Evolutionary conservation across 2,113 vertebrate genomes (phyloP), one percentile per base, ranked within the genome.

Genomic region (Myiopsitta monachus): DNA sequence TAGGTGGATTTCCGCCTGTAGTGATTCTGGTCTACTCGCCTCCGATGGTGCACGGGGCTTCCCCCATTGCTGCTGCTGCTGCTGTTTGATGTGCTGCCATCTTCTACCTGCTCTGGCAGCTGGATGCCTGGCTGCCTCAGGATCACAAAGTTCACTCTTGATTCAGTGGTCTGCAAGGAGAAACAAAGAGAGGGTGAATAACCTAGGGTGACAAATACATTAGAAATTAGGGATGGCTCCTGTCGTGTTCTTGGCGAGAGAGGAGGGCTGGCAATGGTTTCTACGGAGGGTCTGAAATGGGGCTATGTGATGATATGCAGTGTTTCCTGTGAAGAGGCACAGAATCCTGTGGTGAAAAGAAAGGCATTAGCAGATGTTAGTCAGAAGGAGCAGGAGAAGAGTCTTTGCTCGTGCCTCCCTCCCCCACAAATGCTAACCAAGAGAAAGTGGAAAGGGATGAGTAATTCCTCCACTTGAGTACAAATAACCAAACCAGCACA

Each of bases 111-210:
- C 24, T 99, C 97, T 0, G 81, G 59, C 14, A 96, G 72, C 87
- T 96, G 96, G 5, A 86, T 7, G 1, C 94, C 98, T 6, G 92
- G 57, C 72, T 97, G 97, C 88, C 99, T 97, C 98, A 99, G 97
- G 72, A 99, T 98, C 68, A 99, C 98, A 90, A 99, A 99, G 97
- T 99, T 99, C 83, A 99, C 99, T 41, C 98, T 97, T 54, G 98
- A 97, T 92, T 99, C 99, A 28, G 99, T 99, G 81, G 90, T 98
- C 99, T 99, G 92, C 41, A 81, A 79, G 79, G 47, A 95, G 72
- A 73, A 78, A 64, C 26, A 31, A 67, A 27, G 18, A 49, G 52
- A 24, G 11, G 4, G 18, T 61, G 17, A 85, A 62, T 27, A 38
- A 83, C 59, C 33, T 5, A 62, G 46, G 28, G 2, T 39, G 36